These are phyloP conservation scores for Rallus crepitans DNA, from an alignment of 2,797 vertebrate genomes.

Conservation along the genomic window DNA sequence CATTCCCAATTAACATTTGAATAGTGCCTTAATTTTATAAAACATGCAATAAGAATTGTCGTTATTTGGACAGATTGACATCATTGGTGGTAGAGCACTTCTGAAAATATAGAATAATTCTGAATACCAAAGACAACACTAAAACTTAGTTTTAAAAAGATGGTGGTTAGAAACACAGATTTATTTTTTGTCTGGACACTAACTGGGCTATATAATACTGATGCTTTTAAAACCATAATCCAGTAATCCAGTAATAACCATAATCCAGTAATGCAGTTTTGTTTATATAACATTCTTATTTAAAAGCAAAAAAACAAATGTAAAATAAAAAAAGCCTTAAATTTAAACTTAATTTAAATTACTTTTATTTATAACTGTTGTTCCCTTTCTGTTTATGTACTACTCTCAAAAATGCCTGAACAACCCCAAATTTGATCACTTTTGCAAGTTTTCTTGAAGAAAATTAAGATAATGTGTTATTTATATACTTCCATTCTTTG, in stretches of 20 bases:
- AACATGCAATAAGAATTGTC: neutral
- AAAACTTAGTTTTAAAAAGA: neutral
- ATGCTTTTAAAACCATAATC: neutral
- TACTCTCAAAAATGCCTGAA: neutral
- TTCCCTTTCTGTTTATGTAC: neutral
- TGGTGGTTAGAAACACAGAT: neutral
- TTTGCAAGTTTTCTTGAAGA: slow-evolving; percentile 37
- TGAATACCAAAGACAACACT: neutral
- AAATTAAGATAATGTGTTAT: neutral
- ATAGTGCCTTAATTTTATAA: neutral
- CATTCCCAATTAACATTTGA: neutral
- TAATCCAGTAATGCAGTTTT: neutral
- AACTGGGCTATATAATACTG: neutral
- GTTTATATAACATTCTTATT: neutral
- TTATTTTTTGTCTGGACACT: too few relatives aligned
- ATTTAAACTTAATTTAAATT: neutral
- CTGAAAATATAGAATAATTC: neutral
- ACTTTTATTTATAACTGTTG: neutral
- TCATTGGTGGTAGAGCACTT: neutral
- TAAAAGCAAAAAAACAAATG: neutral
- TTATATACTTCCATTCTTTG: neutral
- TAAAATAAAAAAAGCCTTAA: too few relatives aligned
- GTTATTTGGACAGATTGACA: neutral
- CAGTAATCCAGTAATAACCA: too few relatives aligned
- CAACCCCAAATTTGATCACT: neutral